Conservation (phyloP, 2,113 vertebrate genomes). For the Rhineura floridana region DNA sequence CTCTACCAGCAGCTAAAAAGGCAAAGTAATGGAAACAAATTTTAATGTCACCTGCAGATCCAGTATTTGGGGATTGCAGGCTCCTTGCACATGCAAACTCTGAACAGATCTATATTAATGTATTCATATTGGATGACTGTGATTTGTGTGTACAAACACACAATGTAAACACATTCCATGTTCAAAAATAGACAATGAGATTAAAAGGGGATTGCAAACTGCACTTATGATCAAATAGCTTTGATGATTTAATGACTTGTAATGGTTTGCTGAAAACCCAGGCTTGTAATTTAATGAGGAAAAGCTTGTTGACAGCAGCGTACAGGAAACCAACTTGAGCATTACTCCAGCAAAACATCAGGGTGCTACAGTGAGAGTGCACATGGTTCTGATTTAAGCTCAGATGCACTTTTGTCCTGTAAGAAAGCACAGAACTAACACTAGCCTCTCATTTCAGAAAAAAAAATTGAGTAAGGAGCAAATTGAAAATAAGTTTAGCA, state of each 20-base stretch:
- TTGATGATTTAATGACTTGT: slow-evolving; percentile 75
- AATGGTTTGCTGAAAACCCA: slow-evolving; percentile 57
- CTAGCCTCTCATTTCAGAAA: neutral
- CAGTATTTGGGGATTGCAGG: slow-evolving; percentile 10
- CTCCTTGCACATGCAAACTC: slow-evolving; percentile 34
- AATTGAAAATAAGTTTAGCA: neutral
- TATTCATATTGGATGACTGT: slow-evolving; percentile 53
- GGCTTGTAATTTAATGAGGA: slow-evolving; percentile 58
- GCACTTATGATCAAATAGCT: slow-evolving; percentile 63
- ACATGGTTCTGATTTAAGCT: slow-evolving; percentile 27
- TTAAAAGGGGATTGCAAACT: slow-evolving; percentile 57
- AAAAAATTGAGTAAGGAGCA: neutral
- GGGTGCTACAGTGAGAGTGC: neutral
- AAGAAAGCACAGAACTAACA: neutral
- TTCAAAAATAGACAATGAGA: slow-evolving; percentile 67
- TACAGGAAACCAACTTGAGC: slow-evolving; percentile 49
- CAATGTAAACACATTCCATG: slow-evolving; percentile 47
- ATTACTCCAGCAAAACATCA: slow-evolving; percentile 32
- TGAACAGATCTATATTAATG: slow-evolving; percentile 56
- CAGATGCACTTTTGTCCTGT: slow-evolving; percentile 23
- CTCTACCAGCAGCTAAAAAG: neutral
- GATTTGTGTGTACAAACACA: slow-evolving; percentile 51
- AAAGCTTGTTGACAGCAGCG: slow-evolving; percentile 60
- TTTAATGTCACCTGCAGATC: slow-evolving; percentile 34
- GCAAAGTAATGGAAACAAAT: slow-evolving; percentile 32